Evolutionary conservation across 2,797 vertebrate species (phyloP).

Genomic region (Todus mexicanus): DNA sequence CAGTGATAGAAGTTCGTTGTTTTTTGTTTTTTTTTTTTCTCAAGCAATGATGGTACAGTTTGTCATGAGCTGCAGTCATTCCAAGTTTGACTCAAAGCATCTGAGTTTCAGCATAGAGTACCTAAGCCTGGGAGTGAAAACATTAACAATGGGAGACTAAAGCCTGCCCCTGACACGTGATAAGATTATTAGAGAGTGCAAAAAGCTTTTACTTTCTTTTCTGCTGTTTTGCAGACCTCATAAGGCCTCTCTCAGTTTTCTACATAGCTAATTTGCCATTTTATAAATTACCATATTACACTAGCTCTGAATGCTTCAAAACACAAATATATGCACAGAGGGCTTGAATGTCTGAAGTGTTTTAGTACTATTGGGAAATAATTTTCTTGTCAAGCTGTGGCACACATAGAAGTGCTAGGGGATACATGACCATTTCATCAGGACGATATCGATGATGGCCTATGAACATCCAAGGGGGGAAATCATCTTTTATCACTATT

Average conservation of each 20-base stretch:
- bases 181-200: constrained; percentile 57
- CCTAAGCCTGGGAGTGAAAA: not conserved
- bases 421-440: constrained; percentile 81
- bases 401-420: constrained; percentile 81
- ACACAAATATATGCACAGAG: constrained; percentile 81
- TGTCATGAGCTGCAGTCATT: not conserved
- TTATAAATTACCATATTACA: constrained; percentile 80
- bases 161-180: constrained; percentile 30
- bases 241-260: constrained; percentile 70
- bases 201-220: constrained; percentile 70
- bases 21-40: not conserved
- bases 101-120: constrained; percentile 5
- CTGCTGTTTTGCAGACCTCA: constrained; percentile 65
- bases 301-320: constrained; percentile 78
- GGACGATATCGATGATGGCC: constrained; percentile 75
- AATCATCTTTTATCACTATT: constrained; percentile 89
- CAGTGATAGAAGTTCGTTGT: not conserved
- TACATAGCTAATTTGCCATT: constrained; percentile 81
- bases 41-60: not conserved
- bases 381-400: constrained; percentile 83
- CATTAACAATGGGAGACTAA: constrained; percentile 47
- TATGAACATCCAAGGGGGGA: constrained; percentile 79
- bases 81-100: not conserved
- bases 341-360: constrained; percentile 78
- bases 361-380: constrained; percentile 82